Base-by-base conservation (phyloP, 2,888 invertebrate species). In the Crioceris asparagi region DNA sequence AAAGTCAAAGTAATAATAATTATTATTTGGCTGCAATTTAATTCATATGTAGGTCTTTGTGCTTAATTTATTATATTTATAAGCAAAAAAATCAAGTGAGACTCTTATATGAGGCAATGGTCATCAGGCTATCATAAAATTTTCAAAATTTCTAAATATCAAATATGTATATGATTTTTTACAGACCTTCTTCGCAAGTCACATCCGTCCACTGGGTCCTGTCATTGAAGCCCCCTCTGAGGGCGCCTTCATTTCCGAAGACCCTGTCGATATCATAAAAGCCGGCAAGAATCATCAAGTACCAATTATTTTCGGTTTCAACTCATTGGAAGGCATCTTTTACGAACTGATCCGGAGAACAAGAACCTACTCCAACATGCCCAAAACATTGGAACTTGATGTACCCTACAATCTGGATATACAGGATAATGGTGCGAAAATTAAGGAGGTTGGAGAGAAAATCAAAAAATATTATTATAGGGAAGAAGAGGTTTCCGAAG, bases 391-490 rank as follows among this genome's bases (percentile, higher is more conserved):
- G 10, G 54, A 54, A 42, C 41, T 34, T 10, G 55, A 54, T 36
- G 46, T 55, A 31, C 58, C 56, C 1, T 47, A 47, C 30, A 47
- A 52, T 29, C 39, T 58, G 11, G 53, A 51, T 21, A 32, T 57
- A 12, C 36, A 47, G 7, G 42, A 45, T 27, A 54, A 52, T 8
- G 51, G 46, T 19, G 41, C 49, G 17, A 43, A 46, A 35, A 52
- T 50, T 35, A 46, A 55, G 38, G 46, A 54, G 38, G 56, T 65
- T 19, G 69, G 67, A 2, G 49, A 57, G 2, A 56, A 57, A 44
- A 55, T 72, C 7, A 62, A 62, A 30, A 42, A 64, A 11, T 54
- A 59, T 7, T 69, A 70, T 49, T 71, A 66, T 46, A 66, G 63
- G 1, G 60, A 66, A 6, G 56, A 62, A 19, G 55, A 61, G 32